Conservation (phyloP, 1,140 invertebrate genomes). For the Aethina tumida region DNA sequence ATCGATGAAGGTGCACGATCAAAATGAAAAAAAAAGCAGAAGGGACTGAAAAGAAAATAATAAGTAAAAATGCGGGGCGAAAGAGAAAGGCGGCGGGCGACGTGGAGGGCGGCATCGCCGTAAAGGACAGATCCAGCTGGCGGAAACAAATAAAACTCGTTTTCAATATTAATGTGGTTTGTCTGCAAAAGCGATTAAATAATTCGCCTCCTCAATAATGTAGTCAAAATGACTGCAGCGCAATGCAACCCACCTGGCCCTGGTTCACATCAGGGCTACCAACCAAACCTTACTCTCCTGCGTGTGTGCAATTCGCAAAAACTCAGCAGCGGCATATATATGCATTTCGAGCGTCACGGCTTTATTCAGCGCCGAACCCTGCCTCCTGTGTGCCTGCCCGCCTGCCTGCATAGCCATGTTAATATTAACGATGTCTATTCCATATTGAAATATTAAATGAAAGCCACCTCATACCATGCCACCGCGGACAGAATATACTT, state of each 20-base stretch:
- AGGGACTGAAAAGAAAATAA: too few relatives aligned
- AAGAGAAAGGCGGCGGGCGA: too few relatives aligned
- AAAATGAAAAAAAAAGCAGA: too few relatives aligned
- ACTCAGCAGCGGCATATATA: slow-evolving; percentile 1
- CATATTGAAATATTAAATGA: slow-evolving; percentile 17
- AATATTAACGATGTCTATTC: slow-evolving; percentile 15
- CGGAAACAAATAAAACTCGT: slow-evolving; percentile 12
- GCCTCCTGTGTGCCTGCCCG: slow-evolving; percentile 1
- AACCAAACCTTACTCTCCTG: slow-evolving; percentile 12
- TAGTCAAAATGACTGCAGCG: slow-evolving; percentile 15
- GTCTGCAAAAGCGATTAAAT: slow-evolving; percentile 33
- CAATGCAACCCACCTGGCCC: slow-evolving; percentile 17
- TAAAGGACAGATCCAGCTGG: too few relatives aligned
- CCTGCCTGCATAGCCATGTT: slow-evolving; percentile 8
- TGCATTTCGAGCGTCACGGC: background rate
- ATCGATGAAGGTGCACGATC: too few relatives aligned
- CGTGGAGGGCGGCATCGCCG: too few relatives aligned
- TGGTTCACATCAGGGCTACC: slow-evolving; percentile 12
- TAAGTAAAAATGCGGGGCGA: too few relatives aligned
- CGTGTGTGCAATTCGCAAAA: slow-evolving; percentile 10
- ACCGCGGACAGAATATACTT: too few relatives aligned
- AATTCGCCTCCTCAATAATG: slow-evolving; percentile 29
- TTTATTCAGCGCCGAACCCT: slow-evolving; percentile 6
- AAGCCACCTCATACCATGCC: too few relatives aligned
- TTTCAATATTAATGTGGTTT: slow-evolving; percentile 30